Percentiles rank a stretch among this genome's conserved stretches.
phyloP scores from a whole-genome alignment of 2,888 invertebrate species.

The Epinotia nisella region DNA sequence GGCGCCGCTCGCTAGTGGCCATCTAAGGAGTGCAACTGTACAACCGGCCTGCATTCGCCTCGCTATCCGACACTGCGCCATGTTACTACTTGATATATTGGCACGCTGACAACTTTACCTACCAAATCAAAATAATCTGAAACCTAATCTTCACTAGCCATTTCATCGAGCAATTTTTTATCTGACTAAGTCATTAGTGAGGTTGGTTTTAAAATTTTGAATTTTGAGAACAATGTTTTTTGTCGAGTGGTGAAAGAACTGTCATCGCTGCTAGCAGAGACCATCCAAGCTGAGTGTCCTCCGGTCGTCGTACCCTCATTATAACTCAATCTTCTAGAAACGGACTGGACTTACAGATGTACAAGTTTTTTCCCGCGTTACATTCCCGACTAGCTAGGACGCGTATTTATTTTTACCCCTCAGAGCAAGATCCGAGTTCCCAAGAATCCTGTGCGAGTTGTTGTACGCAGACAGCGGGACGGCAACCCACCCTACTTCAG shows the following conservation, averaged over 20 bases:
- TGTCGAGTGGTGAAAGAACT: background rate
- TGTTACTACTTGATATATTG: slow-evolving; percentile 45
- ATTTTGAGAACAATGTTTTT: too few relatives aligned
- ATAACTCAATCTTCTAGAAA: slow-evolving; percentile 57
- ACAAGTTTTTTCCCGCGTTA: slow-evolving; percentile 57
- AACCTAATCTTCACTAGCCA: slow-evolving; percentile 20
- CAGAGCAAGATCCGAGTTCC: slow-evolving; percentile 43
- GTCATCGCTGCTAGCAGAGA: slow-evolving; percentile 18
- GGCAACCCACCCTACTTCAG: slow-evolving; percentile 20
- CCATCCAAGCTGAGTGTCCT: slow-evolving; percentile 23
- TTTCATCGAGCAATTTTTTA: slow-evolving; percentile 18
- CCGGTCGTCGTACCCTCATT: slow-evolving; percentile 54
- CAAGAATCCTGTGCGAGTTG: slow-evolving; percentile 40
- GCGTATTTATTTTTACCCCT: slow-evolving; percentile 46
- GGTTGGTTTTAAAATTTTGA: too few relatives aligned
- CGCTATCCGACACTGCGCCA: slow-evolving; percentile 44
- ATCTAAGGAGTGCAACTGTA: slow-evolving; percentile 81
- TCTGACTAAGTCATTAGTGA: too few relatives aligned
- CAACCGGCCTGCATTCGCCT: slow-evolving; percentile 68
- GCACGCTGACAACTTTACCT: slow-evolving; percentile 47
- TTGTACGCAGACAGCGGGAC: slow-evolving; percentile 60
- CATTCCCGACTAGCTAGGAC: slow-evolving; percentile 47
- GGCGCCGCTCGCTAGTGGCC: slow-evolving; percentile 68
- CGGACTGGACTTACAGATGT: slow-evolving; percentile 55
- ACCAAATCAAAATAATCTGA: slow-evolving; percentile 41